Base-by-base conservation (phyloP, 2,113 vertebrate species). In the Notothenia coriiceps region DNA sequence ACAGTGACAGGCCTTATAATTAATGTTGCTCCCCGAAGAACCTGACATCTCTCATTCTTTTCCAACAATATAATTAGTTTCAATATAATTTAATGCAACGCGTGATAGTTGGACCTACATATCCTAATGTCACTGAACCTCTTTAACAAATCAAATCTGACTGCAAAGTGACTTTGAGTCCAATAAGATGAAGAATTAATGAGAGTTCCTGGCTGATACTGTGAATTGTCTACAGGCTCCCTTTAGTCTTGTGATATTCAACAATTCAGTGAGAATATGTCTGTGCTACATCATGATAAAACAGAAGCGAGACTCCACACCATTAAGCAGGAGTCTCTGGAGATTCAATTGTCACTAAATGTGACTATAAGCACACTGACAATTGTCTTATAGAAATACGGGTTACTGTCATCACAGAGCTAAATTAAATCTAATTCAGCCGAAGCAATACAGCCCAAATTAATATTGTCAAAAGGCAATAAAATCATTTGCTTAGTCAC, bases 291-390 rank as follows among this genome's bases (percentile, higher is more conserved):
- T 74, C 8, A 9, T 64, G 55, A 79, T 74, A 33, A 71, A 83
- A 55, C 17, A 18, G 47, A 74, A 25, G 0, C 61, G 12, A 74
- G 63, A 63, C 62, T 61, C 17, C 6, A 71, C 33, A 70, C 82
- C 71, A 72, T 87, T 81, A 85, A 74, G 25, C 55, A 66, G 35
- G 59, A 63, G 20, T 65, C 73, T 65, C 79, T n/a, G 35, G 64
- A 70, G 82, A 56, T 64, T 44, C 61, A 73, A 29, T 50, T 79
- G 54, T 77, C 64, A 61, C 68, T 44, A 68, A 15, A 68, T 47
- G 68, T 59, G 79, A 70, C 76, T 11, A 52, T 64, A 15, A 76
- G 47, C 12, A 46, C 55, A 5, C 60, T 79, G 63, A 74, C 77
- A 70, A 55, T 9, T 10, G 55, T 3, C 47, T 43, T 75, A 43